phyloP scores from a whole-genome alignment of 2,888 invertebrate genomes.

The Thymelicus lineola region DNA sequence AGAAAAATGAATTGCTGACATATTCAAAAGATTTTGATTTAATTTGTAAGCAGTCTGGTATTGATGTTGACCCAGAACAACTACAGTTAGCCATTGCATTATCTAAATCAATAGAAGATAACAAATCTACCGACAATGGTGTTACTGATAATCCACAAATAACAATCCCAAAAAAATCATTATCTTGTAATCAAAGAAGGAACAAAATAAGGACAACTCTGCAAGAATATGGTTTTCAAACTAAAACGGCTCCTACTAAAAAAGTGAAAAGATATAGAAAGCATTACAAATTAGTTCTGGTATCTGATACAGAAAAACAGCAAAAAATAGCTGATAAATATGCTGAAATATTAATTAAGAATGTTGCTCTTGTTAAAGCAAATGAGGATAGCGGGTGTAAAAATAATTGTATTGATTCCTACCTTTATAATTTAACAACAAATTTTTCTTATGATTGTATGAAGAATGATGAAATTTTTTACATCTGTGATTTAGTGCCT shows the following conservation, averaged over 20 bases:
- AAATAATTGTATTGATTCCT: constrained; percentile 36
- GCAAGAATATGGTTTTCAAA: constrained; percentile 86
- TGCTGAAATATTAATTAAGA: constrained; percentile 62
- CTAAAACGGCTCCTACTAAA: constrained; percentile 50
- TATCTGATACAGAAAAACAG: constrained; percentile 59
- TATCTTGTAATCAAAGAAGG: constrained; percentile 59
- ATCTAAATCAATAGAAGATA: constrained; percentile 82
- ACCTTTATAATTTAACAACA: constrained; percentile 60
- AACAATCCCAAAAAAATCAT: constrained; percentile 45
- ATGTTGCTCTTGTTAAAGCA: constrained; percentile 24
- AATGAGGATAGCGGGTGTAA: constrained; percentile 15
- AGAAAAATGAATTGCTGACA: constrained; percentile 67
- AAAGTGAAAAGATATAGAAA: constrained; percentile 55
- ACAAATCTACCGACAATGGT: constrained; percentile 39
- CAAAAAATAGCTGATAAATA: constrained; percentile 67
- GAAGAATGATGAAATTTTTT: constrained; percentile 67
- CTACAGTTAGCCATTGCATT: constrained; percentile 88
- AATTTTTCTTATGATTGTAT: constrained; percentile 59
- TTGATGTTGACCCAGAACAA: constrained; percentile 87
- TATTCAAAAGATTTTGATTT: constrained; percentile 73
- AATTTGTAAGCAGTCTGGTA: constrained; percentile 70
- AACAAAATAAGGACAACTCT: constrained; percentile 80
- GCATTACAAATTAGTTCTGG: constrained; percentile 61
- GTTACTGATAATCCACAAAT: constrained; percentile 15
- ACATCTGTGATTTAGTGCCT: constrained; percentile 76